Conservation (phyloP, 2,113 vertebrate species). For the Malurus cyaneus region DNA sequence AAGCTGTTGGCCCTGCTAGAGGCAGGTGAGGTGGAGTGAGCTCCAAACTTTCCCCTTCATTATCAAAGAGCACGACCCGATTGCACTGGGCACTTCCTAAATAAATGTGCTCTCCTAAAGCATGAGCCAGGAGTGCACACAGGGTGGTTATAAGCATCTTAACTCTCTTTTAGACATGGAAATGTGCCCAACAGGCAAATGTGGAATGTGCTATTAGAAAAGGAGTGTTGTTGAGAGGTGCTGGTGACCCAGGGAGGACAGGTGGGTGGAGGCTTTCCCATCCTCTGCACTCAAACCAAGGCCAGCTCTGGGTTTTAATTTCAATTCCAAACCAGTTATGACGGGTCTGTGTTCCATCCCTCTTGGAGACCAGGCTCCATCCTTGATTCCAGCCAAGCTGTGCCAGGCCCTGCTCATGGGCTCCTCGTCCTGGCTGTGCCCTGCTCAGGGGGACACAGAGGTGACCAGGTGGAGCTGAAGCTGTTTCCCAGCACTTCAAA, state of each 20-base stretch:
- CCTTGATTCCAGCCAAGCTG: neutral
- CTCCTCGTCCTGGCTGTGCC: neutral
- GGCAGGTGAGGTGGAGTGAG: neutral
- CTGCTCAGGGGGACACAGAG: neutral
- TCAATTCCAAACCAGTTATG: neutral
- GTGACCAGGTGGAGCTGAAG: neutral
- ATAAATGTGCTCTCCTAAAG: neutral
- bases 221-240: neutral
- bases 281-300: neutral
- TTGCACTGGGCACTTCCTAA: neutral
- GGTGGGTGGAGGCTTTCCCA: neutral
- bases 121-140: neutral
- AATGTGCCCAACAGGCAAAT: neutral
- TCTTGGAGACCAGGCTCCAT: neutral
- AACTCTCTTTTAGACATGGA: neutral
- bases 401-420: neutral
- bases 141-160: neutral
- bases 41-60: neutral
- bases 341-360: neutral
- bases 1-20: neutral
- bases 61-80: rapidly evolving
- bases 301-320: neutral
- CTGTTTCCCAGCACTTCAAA: neutral
- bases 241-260: neutral
- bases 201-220: neutral